Percentiles rank a stretch among this genome's conserved stretches.
Evolutionary conservation across 1,140 invertebrate genomes (phyloP).

Genomic region (Phymorhynchus buccinoides): DNA sequence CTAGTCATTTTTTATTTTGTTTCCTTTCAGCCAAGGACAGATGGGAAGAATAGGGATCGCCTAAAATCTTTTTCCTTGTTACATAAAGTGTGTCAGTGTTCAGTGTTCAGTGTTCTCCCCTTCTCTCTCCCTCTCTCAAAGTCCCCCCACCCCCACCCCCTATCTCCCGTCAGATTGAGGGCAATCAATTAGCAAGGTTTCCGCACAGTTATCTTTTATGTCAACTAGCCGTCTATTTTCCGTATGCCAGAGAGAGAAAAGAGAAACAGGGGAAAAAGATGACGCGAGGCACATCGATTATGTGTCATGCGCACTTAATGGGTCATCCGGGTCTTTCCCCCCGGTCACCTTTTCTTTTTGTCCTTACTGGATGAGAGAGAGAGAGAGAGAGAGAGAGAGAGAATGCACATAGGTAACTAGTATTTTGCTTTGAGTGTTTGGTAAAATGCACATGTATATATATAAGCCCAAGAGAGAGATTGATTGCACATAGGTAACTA

Average conservation of each 20-base stretch:
- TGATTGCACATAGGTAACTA: too few species aligned
- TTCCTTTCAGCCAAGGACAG: too few species aligned
- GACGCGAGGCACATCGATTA: not conserved
- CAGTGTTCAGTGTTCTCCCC: too few species aligned
- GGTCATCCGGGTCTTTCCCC: conserved; percentile 13
- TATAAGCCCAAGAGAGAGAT: too few species aligned
- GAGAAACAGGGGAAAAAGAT: too few species aligned
- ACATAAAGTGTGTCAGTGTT: too few species aligned
- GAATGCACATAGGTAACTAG: not conserved
- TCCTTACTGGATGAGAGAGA: not conserved
- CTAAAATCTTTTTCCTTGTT: too few species aligned
- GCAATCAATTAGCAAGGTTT: not conserved
- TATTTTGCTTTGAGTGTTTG: not conserved
- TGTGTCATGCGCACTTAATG: conserved; percentile 30
- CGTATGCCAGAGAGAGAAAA: not conserved
- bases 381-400: not conserved
- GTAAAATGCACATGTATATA: too few species aligned
- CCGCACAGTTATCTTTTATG: conserved; percentile 20
- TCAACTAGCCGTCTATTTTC: conserved; percentile 1
- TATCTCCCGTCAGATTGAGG: not conserved
- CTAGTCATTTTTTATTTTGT: too few species aligned
- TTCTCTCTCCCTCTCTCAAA: too few species aligned
- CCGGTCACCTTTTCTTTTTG: not conserved
- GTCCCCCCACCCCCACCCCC: too few species aligned
- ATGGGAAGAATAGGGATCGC: too few species aligned